phyloP scores from a whole-genome alignment of 35 echinoderm and acorn worm genomes.

The Holothuria glaberrima region DNA sequence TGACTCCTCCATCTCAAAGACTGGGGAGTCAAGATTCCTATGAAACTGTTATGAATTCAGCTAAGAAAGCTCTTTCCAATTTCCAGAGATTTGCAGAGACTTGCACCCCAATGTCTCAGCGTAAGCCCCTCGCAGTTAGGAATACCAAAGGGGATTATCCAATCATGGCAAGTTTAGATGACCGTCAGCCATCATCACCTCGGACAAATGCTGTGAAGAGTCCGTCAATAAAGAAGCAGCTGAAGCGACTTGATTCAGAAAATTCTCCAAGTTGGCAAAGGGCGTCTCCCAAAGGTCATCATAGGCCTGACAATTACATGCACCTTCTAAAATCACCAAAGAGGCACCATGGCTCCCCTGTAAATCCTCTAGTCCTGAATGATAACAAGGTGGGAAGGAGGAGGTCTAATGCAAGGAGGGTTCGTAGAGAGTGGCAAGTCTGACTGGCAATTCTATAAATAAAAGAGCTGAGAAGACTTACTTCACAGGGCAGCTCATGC shows the following conservation, averaged over 20 bases:
- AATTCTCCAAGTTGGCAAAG: conserved; percentile 36
- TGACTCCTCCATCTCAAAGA: too few species aligned
- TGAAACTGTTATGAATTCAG: conserved; percentile 28
- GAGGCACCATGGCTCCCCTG: conserved; percentile 14
- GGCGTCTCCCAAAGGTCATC: background rate
- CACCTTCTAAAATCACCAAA: conserved; percentile 26
- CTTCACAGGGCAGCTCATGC: too few species aligned
- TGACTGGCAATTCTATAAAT: background rate
- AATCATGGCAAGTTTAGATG: background rate
- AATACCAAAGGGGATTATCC: background rate
- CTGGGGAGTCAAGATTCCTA: background rate
- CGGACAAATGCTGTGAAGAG: background rate
- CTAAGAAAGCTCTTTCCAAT: conserved; percentile 15
- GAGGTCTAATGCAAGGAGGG: background rate
- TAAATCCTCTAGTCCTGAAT: background rate
- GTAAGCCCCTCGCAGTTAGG: conserved; percentile 26
- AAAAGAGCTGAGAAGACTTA: background rate
- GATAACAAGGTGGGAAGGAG: background rate
- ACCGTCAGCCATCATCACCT: background rate
- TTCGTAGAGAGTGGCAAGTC: conserved; percentile 37
- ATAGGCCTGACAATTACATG: conserved; percentile 24
- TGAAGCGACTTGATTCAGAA: conserved; percentile 26
- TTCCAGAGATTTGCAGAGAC: conserved; percentile 41
- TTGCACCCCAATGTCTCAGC: background rate
- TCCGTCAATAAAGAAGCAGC: conserved; percentile 14